Conservation (phyloP, 2,113 vertebrate genomes). For the Phalacrocorax carbo region DNA sequence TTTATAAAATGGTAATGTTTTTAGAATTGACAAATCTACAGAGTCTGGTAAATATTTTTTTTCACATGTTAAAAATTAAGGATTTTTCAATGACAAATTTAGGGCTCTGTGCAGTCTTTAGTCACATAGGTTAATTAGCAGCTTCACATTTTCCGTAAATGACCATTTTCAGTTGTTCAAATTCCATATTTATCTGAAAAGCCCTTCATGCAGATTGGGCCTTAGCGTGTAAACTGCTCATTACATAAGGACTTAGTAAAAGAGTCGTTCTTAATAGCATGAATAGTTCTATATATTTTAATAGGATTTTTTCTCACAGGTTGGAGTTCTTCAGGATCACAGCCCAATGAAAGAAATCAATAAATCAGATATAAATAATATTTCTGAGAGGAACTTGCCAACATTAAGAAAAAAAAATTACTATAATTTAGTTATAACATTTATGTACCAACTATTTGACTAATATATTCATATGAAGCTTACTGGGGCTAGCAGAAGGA, state of each 20-base stretch:
- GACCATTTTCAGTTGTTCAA: background rate
- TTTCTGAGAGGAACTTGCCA: background rate
- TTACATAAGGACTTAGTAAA: background rate
- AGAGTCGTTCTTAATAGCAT: background rate
- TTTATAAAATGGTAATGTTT: background rate
- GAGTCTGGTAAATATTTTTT: background rate
- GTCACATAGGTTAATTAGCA: background rate
- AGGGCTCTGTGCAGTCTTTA: background rate
- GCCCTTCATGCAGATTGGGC: background rate
- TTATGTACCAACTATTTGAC: background rate
- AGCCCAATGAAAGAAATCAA: background rate
- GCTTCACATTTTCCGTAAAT: background rate
- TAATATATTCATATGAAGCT: background rate
- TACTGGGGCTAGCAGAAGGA: background rate
- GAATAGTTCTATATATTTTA: background rate
- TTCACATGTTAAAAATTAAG: background rate
- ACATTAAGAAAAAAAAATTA: background rate
- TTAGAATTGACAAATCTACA: background rate
- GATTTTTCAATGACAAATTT: background rate
- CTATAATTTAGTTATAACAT: background rate
- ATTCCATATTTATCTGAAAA: background rate
- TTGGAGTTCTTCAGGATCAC: background rate
- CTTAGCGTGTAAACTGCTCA: background rate
- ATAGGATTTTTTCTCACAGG: background rate
- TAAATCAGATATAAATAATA: background rate